Base-by-base conservation (phyloP, 2,888 invertebrate genomes). In the Minunthozetes semirufus region DNA sequence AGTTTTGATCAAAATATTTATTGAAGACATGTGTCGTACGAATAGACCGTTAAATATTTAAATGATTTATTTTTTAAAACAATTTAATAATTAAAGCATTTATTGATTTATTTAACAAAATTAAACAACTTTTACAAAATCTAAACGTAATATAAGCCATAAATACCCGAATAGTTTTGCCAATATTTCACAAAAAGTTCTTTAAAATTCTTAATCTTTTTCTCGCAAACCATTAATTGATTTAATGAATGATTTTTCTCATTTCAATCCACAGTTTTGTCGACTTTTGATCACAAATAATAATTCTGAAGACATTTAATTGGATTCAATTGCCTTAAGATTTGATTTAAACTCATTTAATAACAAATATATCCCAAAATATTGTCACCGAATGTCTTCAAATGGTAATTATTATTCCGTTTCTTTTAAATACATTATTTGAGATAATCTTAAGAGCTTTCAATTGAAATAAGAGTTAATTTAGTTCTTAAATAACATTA, bases 11-110 rank as follows among this genome's bases (percentile, higher is more conserved):
- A 42, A 38, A 66, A 38, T 15, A 59, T 19, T 59, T 59, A 25
- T 22, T 25, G 25, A 59, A n/a, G 33, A 33, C 63, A 42, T 66
- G 63, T 66, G 63, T 66, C 63, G n/a, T 9, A 59, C 27, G n/a
- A 38, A 38, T 66, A 66, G 38, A 38, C 63, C 61, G 61, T 61
- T 61, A 61, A 61, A 29, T 61, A 61, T 33, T n/a, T 66, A n/a
- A 38, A n/a, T 19, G 19, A n/a, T 38, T 19, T 19, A 38, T 25
- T 56, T 56, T 56, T 19, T 5, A 42, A 11, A 25, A 19, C 4
- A 56, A 56, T 9, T 56, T 11, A 25, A 5, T 56, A 9, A n/a
- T 27, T 25, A 59, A n/a, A n/a, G n/a, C n/a, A n/a, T n/a, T n/a
- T n/a, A 59, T 25, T 3, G 3, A 27, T 59, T 27, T 5, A 1